Base-by-base conservation (phyloP, 2,113 vertebrate species). In the Dermatemys mawii region DNA sequence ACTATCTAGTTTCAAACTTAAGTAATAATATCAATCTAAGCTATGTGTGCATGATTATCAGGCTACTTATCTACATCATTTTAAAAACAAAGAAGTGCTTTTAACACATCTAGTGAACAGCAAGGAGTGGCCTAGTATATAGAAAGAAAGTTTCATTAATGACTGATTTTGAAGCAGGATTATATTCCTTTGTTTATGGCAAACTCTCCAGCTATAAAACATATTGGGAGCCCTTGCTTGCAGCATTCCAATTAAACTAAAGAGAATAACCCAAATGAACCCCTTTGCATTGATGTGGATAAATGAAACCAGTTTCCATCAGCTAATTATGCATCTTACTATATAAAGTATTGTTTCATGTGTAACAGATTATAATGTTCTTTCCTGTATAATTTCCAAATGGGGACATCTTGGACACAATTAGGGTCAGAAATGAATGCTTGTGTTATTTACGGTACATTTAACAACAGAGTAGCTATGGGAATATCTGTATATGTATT, bases 401-500 rank as follows among this genome's bases (percentile, higher is more conserved):
- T 76, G 89, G 95, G 96, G 97, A 97, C 94, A 97, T 93, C 95
- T 95, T 91, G 96, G 96, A 97, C 96, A 97, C 96, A 97, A 96
- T 98, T 96, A 98, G 96, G 97, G 97, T 97, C 96, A 97, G 97
- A 97, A 98, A 98, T 95, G 98, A 98, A 98, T 97, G 96, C 91
- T 88, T 88, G 86, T 90, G 95, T 93, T 96, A 92, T 98, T 98
- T 98, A 97, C 26, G 90, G 97, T 97, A 98, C 97, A 98, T 98
- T 98, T 98, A 98, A 96, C 97, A 97, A 95, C 96, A 93, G 96
- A 98, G 94, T 50, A 95, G 97, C 97, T 97, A 78, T 92, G 97
- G 96, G 97, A 98, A 97, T 97, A 97, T 97, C 95, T 96, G 96
- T 97, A 96, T 98, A 98, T 98, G 98, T 98, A 97, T 98, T 98